Percentiles rank a stretch among this genome's conserved stretches.
Evolutionary conservation across 2,888 invertebrate species (phyloP).

Genomic region (Perdita meconis): DNA sequence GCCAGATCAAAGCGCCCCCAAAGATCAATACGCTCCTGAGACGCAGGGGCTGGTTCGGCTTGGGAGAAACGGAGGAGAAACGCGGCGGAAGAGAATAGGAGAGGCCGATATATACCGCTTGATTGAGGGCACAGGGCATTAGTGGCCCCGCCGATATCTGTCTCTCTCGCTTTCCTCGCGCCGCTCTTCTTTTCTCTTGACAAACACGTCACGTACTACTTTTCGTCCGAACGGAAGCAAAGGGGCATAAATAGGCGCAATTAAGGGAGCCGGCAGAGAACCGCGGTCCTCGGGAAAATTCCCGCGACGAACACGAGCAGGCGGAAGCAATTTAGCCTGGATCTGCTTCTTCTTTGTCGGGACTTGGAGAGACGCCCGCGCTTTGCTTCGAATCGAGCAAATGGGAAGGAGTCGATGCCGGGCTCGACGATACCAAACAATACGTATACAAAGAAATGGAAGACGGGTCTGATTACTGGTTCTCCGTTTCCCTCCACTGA

Average conservation of each 20-base stretch:
- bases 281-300: slow-evolving; percentile 51
- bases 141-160: slow-evolving; percentile 70
- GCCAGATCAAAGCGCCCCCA: slow-evolving; percentile 83
- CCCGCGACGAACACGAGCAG: slow-evolving; percentile 36
- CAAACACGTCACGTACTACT: slow-evolving; percentile 83
- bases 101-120: slow-evolving; percentile 71
- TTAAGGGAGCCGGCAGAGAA: slow-evolving; percentile 74
- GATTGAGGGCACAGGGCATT: slow-evolving; percentile 82
- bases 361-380: not conserved
- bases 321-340: slow-evolving; percentile 50
- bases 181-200: slow-evolving; percentile 73
- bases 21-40: slow-evolving; percentile 82
- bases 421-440: slow-evolving; percentile 4
- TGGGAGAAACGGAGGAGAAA: slow-evolving; percentile 44
- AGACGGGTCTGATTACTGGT: not conserved
- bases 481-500: slow-evolving; percentile 11
- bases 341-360: slow-evolving; percentile 18
- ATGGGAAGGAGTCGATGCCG: not conserved
- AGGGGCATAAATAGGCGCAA: slow-evolving; percentile 84
- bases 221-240: slow-evolving; percentile 78
- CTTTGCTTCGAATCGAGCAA: slow-evolving; percentile 8
- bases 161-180: slow-evolving; percentile 60
- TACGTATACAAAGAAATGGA: slow-evolving; percentile 12
- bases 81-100: slow-evolving; percentile 52
- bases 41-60: slow-evolving; percentile 64